A percentile compares a stretch with the other conserved stretches of the same genome.
phyloP scores from a whole-genome alignment of 92 coral and sea anemone genomes.

The Palythoa grandis region DNA sequence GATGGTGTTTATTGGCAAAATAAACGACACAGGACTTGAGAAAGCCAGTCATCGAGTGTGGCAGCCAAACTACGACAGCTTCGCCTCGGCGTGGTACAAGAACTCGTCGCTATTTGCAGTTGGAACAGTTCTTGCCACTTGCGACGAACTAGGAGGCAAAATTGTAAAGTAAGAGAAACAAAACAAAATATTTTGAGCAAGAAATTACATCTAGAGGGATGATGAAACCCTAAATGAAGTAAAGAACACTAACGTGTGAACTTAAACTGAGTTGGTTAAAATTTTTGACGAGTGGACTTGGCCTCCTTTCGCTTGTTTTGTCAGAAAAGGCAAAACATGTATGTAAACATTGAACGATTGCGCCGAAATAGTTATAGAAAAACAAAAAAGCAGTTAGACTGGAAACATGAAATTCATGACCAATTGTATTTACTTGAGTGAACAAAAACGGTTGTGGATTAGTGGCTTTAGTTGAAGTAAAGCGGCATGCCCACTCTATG shows the following conservation, averaged over 20 bases:
- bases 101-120: constrained; percentile 83
- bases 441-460: background rate
- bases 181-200: background rate
- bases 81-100: constrained; percentile 87
- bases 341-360: background rate
- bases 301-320: background rate
- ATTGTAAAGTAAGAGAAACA: background rate
- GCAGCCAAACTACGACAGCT: constrained; percentile 88
- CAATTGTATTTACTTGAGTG: background rate
- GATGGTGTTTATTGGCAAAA: constrained; percentile 77
- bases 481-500: background rate
- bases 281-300: no score
- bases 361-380: background rate
- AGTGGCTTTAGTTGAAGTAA: background rate
- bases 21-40: constrained; percentile 78
- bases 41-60: constrained; percentile 85
- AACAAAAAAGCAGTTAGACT: background rate
- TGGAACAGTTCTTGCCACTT: constrained; percentile 80
- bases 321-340: background rate
- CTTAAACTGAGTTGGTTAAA: background rate
- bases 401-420: background rate
- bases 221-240: background rate
- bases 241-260: background rate
- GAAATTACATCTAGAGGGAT: background rate
- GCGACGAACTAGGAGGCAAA: constrained; percentile 42